Percentiles rank a stretch among this genome's conserved stretches.
phyloP scores from a whole-genome alignment of 2,797 vertebrate species.

The Podarcis siculus region DNA sequence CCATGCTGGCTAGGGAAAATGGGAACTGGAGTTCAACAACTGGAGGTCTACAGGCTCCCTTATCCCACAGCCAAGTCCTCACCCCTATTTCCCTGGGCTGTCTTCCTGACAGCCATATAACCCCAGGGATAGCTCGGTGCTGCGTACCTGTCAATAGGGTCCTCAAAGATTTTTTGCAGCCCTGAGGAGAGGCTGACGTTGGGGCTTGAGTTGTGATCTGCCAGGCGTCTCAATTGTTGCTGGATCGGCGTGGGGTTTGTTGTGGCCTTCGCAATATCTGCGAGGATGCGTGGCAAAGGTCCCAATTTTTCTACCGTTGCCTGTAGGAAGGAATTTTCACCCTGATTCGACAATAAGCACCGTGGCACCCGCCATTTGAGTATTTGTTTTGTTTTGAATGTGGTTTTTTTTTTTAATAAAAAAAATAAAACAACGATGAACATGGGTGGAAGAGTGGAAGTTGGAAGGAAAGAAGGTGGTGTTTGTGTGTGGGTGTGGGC shows the following conservation, averaged over 20 bases:
- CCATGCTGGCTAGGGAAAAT: neutral
- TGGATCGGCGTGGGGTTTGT: constrained; percentile 86
- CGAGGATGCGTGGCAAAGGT: constrained; percentile 93
- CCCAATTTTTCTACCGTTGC: constrained; percentile 94
- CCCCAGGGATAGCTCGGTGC: constrained; percentile 8
- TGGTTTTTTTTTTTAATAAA: neutral
- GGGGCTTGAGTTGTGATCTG: constrained; percentile 87
- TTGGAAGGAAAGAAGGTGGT: constrained; percentile 80
- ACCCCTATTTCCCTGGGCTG: neutral
- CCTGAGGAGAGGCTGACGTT: constrained; percentile 93
- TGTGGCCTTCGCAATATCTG: constrained; percentile 90
- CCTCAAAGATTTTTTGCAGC: constrained; percentile 94
- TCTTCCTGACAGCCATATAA: neutral
- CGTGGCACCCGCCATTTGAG: constrained; percentile 74
- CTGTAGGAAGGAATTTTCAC: constrained; percentile 99
- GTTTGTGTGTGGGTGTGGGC: constrained; percentile 80
- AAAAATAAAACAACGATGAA: constrained; percentile 63
- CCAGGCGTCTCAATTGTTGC: constrained; percentile 87
- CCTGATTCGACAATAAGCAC: constrained; percentile 88
- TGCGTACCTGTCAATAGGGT: constrained; percentile 86
- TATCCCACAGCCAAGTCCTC: neutral
- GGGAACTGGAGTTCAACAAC: neutral
- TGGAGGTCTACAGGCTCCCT: neutral
- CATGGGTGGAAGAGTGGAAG: constrained; percentile 76
- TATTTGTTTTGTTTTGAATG: constrained; percentile 34